Base-by-base conservation (phyloP, 2,888 invertebrate genomes). In the Pocota personata region DNA sequence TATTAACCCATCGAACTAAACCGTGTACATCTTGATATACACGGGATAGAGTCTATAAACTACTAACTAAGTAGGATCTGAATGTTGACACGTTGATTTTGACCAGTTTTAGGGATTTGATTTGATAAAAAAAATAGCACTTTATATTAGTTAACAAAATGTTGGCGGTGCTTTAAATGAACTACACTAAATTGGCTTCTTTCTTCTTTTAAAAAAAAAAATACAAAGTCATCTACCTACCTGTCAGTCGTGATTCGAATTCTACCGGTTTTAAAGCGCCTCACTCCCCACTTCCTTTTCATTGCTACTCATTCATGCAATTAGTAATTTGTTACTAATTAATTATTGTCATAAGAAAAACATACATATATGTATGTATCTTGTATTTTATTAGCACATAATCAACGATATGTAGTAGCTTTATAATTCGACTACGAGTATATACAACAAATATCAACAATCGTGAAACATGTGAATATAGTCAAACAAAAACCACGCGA, bases 261-360 rank as follows among this genome's bases (percentile, higher is more conserved):
- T 27, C 27, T 27, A 55, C 40, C 27, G 19, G 43, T 69, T 55
- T 43, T 10, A 0, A 3, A 21, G 5, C 24, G 40, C 7, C 14
- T 14, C 40, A n/a, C 24, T 24, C 43, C 16, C 10, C 0, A 8
- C 46, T 19, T 3, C 21, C 19, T 19, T 14, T 5, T 27, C 21
- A 24, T 16, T 7, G 52, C 55, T 67, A 43, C 27, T 30, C 21
- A 55, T 69, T 32, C 19, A 16, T 46, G 3, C 10, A 58, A 71
- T 58, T 71, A 71, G 57, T 71, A 40, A 35, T 71, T 35, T 71
- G 21, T 46, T 58, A 32, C 57, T 71, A 71, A 71, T 58, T 58
- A 35, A 35, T 32, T 58, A 24, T 58, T 32, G 57, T 27, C 16
- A 43, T 12, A 43, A 12, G n/a, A 16, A 16, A 14, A n/a, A 16